Evolutionary conservation across 2,888 invertebrate species (phyloP).

Genomic region (Parnassius mnemosyne): DNA sequence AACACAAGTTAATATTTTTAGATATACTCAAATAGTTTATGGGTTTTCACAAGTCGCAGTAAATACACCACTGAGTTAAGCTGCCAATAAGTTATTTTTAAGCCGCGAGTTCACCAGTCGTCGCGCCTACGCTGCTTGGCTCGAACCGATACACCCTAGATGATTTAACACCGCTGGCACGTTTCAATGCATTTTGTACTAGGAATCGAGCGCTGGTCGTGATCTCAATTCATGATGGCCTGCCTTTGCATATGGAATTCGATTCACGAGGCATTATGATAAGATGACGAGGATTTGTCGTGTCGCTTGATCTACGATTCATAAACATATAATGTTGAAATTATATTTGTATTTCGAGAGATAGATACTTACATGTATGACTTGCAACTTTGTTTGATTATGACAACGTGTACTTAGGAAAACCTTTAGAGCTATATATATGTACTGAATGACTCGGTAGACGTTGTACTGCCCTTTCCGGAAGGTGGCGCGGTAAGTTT

Average conservation of each 20-base stretch:
- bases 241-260: conserved; percentile 14
- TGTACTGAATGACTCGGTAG: too few species aligned
- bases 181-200: conserved; percentile 43
- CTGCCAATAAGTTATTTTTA: conserved; percentile 37
- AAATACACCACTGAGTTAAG: conserved; percentile 13
- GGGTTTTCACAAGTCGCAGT: conserved; percentile 7
- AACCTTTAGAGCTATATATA: too few species aligned
- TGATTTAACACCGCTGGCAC: conserved; percentile 40
- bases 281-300: conserved; percentile 20
- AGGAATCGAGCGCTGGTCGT: conserved; percentile 30
- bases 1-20: not conserved
- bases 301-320: conserved; percentile 11
- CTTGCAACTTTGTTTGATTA: too few species aligned
- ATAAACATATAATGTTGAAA: conserved; percentile 9
- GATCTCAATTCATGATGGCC: conserved; percentile 19
- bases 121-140: conserved; percentile 38
- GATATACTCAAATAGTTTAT: conserved; percentile 4
- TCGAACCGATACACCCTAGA: conserved; percentile 33
- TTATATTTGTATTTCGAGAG: conserved; percentile 14
- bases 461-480: too few species aligned
- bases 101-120: conserved; percentile 46
- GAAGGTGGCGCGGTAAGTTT: too few species aligned
- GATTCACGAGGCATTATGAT: conserved; percentile 15
- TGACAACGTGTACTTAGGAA: too few species aligned
- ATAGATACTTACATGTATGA: not conserved